Evolutionary conservation across 2,113 vertebrate genomes (phyloP).

Genomic region (Sander vitreus): DNA sequence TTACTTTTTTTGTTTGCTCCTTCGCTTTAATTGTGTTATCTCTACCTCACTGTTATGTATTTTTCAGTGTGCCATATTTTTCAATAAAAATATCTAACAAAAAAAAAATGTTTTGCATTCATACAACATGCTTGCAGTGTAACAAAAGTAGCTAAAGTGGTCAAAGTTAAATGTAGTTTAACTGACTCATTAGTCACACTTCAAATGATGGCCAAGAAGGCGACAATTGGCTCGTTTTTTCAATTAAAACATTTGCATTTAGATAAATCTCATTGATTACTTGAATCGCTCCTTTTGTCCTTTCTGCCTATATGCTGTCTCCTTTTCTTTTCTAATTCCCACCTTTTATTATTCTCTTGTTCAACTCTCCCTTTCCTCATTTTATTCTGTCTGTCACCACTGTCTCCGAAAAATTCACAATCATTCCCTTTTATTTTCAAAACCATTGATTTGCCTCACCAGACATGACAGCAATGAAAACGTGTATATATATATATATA

Average conservation of each 20-base stretch:
- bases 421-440: slow-evolving; percentile 17
- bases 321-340: slow-evolving; percentile 35
- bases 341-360: slow-evolving; percentile 21
- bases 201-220: slow-evolving; percentile 12
- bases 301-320: background rate
- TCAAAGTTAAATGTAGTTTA: slow-evolving; percentile 14
- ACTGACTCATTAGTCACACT: slow-evolving; percentile 1
- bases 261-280: slow-evolving; percentile 55
- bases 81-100: no score
- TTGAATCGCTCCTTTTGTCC: slow-evolving; percentile 30
- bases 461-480: slow-evolving; percentile 17
- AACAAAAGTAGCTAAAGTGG: slow-evolving; percentile 20
- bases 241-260: slow-evolving; percentile 58
- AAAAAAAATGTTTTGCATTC: background rate
- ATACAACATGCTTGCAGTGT: background rate
- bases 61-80: no score
- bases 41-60: no score
- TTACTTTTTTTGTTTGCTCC: no score
- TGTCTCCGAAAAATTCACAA: background rate
- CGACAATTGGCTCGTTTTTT: background rate
- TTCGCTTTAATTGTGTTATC: no score
- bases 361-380: slow-evolving; percentile 7
- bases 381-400: slow-evolving; percentile 26
- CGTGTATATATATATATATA: no score
- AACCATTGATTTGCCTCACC: slow-evolving; percentile 16